Conservation (phyloP, 1,140 invertebrate genomes). For the Trinorchestia longiramus region DNA sequence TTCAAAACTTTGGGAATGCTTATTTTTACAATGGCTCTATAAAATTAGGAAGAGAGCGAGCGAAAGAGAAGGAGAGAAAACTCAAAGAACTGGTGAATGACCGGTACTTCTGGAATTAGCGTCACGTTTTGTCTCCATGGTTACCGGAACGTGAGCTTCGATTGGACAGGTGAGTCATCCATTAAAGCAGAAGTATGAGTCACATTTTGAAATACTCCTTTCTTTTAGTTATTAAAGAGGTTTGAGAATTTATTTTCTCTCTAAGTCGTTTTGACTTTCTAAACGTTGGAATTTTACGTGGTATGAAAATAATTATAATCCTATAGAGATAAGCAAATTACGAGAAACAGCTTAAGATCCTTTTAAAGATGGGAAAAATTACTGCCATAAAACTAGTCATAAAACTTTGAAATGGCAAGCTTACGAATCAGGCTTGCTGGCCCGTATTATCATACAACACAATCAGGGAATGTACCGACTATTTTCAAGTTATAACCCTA, state of each 20-base stretch:
- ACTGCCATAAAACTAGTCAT: neutral
- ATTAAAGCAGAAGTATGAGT: neutral
- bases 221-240: neutral
- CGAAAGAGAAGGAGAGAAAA: neutral
- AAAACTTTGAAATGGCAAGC: neutral
- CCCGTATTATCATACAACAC: neutral
- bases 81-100: no score
- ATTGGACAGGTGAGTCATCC: neutral
- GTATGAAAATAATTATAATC: no score
- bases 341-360: no score
- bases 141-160: neutral
- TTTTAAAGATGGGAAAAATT: neutral
- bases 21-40: neutral
- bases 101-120: neutral
- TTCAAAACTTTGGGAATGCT: neutral
- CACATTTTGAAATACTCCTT: neutral
- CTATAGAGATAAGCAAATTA: no score
- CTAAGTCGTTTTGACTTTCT: no score
- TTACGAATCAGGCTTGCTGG: neutral
- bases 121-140: neutral
- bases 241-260: no score
- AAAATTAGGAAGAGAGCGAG: neutral
- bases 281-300: no score
- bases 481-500: neutral
- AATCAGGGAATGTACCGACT: neutral